Base-by-base conservation (phyloP, 2,113 vertebrate genomes). In the Malaclemys terrapin region DNA sequence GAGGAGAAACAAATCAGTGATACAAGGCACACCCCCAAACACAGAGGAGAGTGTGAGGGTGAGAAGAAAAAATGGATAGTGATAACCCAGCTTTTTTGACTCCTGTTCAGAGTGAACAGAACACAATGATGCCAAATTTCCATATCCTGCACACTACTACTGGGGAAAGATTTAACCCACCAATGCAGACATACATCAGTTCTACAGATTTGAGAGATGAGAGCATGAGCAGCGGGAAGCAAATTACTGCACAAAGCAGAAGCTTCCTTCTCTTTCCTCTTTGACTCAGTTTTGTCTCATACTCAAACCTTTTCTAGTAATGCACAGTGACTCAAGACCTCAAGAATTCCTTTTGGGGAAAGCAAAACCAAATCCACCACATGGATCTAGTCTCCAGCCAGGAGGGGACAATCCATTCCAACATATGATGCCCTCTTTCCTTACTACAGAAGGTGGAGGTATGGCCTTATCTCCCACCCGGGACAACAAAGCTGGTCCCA, bases 41-140 rank as follows among this genome's bases (percentile, higher is more conserved):
- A 75, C 42, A 52, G 47, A n/a, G 45, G n/a, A 88, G 69, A 19
- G 42, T 31, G 31, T 96, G 72, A 35, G 88, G n/a, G 42, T 42
- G 85, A 47, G 89, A 86, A 65, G 50, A 80, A 47, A 84, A 81
- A 96, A 29, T 50, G 52, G 87, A 93, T 75, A 94, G 84, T 87
- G 86, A 93, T 93, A 89, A 85, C 65, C 45, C 56, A 91, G 69
- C 54, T 19, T 59, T 20, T 24, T 59, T 35, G 49, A 35, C 22
- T 31, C 22, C 57, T 19, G 50, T n/a, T 49, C 20, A 29, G 50
- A 24, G 16, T 29, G 72, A 52, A 13, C 12, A 52, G 4, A 42
- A 45, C 16, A 47, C n/a, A 47, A 20, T 11, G 45, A 22, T 94
- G 62, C 75, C 47, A 35, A 86, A 56, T 81, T 90, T 62, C 52